Evolutionary conservation across 2,888 invertebrate genomes (phyloP), one percentile per base, ranked within the genome.

Genomic region (Caenorhabditis sp.): DNA sequence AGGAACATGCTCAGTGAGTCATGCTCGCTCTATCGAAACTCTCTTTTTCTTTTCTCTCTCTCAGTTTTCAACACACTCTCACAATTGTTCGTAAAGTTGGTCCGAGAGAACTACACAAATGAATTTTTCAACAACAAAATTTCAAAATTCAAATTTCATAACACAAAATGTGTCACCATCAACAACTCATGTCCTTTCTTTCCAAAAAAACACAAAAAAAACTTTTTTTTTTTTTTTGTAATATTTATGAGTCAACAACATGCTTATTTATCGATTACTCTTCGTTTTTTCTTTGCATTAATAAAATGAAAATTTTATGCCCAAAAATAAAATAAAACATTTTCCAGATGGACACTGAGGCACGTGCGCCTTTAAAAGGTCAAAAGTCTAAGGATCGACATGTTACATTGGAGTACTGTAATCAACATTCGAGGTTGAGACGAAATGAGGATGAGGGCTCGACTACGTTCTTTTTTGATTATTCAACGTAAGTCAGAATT

Each of bases 381-480:
- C 62, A n/a, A 36, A 49, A 31, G 2, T n/a, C 20, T 20, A 38
- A 17, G 4, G 59, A 63, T 14, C n/a, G n/a, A n/a, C n/a, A n/a
- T n/a, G n/a, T 70, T 50, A 59, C 52, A 31, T 38, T 68, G 20
- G 71, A 68, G 8, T 69, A 52, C 36, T 76, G 68, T 43, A 76
- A 76, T 27, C 38, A 27, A 23, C 52, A 66, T 52, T 74, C 74
- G 14, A 58, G 68, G 50, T 57, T 74, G 10, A 43, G 63, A 20
- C 60, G 70, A 27, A 70, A 70, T 43, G 59, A 68, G 14, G 70
- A 58, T 1, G 65, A 70, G 17, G 70, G 70, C 12, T 70, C 70
- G 20, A 65, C 65, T 1, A 67, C 67, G 4, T 68, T 71, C 50
- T 68, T 76, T 53, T 71, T 75, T 54, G 59, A 70, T 57, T 70